Conservation (phyloP, 1,140 invertebrate species). For the Geopemphigus sp. region DNA sequence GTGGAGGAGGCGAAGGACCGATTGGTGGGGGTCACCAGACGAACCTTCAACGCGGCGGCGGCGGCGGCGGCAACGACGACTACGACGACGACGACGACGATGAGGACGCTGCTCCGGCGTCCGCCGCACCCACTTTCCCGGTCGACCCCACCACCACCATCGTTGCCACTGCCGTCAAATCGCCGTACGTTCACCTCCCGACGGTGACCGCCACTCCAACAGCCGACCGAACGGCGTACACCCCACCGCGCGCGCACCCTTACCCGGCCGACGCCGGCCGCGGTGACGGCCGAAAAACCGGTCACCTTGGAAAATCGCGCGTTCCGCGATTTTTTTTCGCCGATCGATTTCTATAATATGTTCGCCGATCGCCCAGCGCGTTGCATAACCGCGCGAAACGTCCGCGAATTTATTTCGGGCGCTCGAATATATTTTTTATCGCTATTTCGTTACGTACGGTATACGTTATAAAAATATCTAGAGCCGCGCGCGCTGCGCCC, state of each 20-base stretch:
- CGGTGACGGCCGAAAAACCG: conserved; percentile 21
- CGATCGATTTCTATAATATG: too few relatives aligned
- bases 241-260: not conserved
- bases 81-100: too few relatives aligned
- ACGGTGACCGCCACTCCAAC: too few relatives aligned
- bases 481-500: too few relatives aligned
- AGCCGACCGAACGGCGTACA: not conserved
- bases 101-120: conserved; percentile 35
- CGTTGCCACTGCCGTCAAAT: not conserved
- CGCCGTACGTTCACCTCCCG: conserved; percentile 23
- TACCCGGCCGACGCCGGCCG: not conserved
- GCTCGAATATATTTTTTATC: not conserved
- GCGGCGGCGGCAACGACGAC: too few relatives aligned
- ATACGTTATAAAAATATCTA: too few relatives aligned
- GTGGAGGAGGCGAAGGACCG: conserved; percentile 6
- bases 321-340: conserved; percentile 15
- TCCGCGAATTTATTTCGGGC: conserved; percentile 6
- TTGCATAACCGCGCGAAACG: conserved; percentile 35
- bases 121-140: conserved; percentile 3
- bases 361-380: conserved; percentile 20
- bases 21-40: conserved; percentile 12
- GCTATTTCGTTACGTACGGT: too few relatives aligned
- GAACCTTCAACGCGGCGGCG: conserved; percentile 39
- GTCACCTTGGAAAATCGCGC: conserved; percentile 40
- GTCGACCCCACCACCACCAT: not conserved